Evolutionary conservation across 37 sponge, comb jelly and placozoan species (phyloP).

Genomic region (Spongia lamella): DNA sequence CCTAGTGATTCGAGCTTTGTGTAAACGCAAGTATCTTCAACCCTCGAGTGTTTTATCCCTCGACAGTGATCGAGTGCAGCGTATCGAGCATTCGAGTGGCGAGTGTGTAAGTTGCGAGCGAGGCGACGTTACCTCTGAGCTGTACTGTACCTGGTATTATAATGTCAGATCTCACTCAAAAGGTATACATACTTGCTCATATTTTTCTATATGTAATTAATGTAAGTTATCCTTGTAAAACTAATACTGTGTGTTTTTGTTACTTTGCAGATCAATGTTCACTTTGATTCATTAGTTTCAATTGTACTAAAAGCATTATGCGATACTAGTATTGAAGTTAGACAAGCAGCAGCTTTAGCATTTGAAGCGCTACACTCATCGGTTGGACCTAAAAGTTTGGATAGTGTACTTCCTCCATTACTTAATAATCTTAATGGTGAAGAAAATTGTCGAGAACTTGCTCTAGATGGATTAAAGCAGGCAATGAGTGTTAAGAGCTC

Average conservation of each 20-base stretch:
- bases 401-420: constrained; percentile 81
- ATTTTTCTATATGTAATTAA: no score
- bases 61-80: no score
- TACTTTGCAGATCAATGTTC: constrained; percentile 52
- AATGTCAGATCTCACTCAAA: no score
- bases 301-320: constrained; percentile 77
- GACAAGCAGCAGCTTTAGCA: constrained; percentile 91
- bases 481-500: constrained; percentile 88
- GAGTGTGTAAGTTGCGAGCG: no score
- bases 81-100: no score
- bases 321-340: constrained; percentile 76
- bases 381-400: constrained; percentile 78
- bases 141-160: no score
- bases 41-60: no score
- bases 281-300: constrained; percentile 79
- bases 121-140: no score
- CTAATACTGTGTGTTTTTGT: not conserved
- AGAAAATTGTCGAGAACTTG: constrained; percentile 63
- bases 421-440: constrained; percentile 49
- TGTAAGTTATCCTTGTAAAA: no score
- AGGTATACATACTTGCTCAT: no score
- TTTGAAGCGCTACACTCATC: constrained; percentile 87
- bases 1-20: no score
- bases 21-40: no score
- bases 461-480: constrained; percentile 90